Evolutionary conservation across 2,888 invertebrate genomes (phyloP).

Genomic region (Rhagonycha fulva): DNA sequence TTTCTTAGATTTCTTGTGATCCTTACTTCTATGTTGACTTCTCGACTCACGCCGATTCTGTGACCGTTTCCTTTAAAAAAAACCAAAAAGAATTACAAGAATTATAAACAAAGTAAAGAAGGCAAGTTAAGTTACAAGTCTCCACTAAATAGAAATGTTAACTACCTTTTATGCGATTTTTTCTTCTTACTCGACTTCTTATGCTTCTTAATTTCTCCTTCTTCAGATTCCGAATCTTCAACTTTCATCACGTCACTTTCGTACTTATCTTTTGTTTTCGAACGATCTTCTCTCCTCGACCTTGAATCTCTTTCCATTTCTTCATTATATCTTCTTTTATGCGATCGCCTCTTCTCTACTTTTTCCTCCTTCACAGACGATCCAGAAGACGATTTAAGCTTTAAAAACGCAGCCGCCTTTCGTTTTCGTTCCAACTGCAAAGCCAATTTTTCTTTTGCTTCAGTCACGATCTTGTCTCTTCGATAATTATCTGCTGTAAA

Average conservation of each 20-base stretch:
- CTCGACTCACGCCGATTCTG: conserved; percentile 44
- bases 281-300: conserved; percentile 24
- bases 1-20: conserved; percentile 46
- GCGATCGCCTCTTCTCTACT: conserved; percentile 29
- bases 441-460: conserved; percentile 63
- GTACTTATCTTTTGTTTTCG: conserved; percentile 40
- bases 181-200: conserved; percentile 56
- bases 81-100: not conserved
- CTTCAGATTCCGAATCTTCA: conserved; percentile 41
- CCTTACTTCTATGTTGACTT: conserved; percentile 28
- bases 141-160: conserved; percentile 7
- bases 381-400: conserved; percentile 42
- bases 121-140: no score
- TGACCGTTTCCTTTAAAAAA: conserved; percentile 46
- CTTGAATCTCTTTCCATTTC: conserved; percentile 47
- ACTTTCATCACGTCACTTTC: conserved; percentile 42
- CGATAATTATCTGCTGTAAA: conserved; percentile 60
- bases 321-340: conserved; percentile 20
- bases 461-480: conserved; percentile 61
- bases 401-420: conserved; percentile 79
- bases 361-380: conserved; percentile 29
- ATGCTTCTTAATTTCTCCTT: conserved; percentile 49
- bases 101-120: not conserved
- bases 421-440: conserved; percentile 76
- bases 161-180: conserved; percentile 57